Base-by-base conservation (phyloP, 2,888 invertebrate genomes). In the Osmoderma eremita region DNA sequence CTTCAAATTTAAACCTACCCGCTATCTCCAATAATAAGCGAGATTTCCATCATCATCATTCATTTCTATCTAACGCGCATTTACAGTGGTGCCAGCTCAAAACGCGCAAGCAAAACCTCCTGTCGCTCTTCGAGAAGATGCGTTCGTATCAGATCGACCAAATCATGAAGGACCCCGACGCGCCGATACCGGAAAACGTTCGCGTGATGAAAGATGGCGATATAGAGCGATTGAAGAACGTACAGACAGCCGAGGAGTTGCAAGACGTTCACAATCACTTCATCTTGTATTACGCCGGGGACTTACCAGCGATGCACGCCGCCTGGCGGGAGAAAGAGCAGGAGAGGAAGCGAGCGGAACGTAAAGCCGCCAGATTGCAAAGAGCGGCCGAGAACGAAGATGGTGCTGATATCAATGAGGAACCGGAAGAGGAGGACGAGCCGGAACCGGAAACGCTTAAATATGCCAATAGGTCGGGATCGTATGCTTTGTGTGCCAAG, bases 221-320 rank as follows among this genome's bases (percentile, higher is more conserved):
- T 75, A 89, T 95, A 66, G 92, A 94, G 63, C 87, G 90, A 54
- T 81, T 95, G 69, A 88, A 87, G 72, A 87, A 83, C 61, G 91
- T 93, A 0, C 92, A 95, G 78, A 93, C 93, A 0, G 87, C 92
- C 8, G 98, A 98, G 79, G 97, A 98, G 79, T 82, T 98, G 0
- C 91, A 93, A 67, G 99, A 99, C 77, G 92, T 95, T 1, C 95
- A 95, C 81, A 90, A 93, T 72, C 96, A 98, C 78, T 98, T 98
- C 80, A 87, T 94, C 71, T 84, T 98, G 15, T 95, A 98, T 82
- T 98, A 98, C 79, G 92, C 94, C 0, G 88, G 89, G 61, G 93
- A 95, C 61, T 84, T 95, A 71, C 90, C 92, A 0, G 88, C 88
- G 62, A 94, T 95, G 94, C 93, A 94, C 76, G 91, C 90, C 61